A percentile compares a stretch with the other conserved stretches of the same genome.
phyloP scores from a whole-genome alignment of 2,888 invertebrate genomes.

The Acanthosepion pharaonis region DNA sequence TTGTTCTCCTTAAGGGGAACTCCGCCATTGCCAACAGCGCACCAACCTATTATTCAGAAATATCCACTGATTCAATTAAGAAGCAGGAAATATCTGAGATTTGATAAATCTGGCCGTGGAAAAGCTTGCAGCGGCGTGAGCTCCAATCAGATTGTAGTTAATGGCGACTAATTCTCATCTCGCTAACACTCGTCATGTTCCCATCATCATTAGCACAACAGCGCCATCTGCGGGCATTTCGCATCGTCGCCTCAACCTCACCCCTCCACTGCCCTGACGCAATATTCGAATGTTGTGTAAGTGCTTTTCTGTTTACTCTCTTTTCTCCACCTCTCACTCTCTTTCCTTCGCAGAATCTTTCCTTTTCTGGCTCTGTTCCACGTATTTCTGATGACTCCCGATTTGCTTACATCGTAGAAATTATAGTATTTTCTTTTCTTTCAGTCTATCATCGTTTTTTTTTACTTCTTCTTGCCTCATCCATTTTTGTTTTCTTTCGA shows the following conservation, averaged over 20 bases:
- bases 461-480: no score
- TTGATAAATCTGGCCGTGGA: constrained; percentile 8
- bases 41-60: not conserved
- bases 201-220: not conserved
- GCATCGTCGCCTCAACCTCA: not conserved
- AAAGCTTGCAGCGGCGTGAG: not conserved
- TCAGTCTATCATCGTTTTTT: no score
- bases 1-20: not conserved
- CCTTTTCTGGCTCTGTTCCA: no score
- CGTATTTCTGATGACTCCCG: no score
- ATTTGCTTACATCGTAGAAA: no score
- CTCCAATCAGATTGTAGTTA: constrained; percentile 9
- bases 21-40: not conserved
- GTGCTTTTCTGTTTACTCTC: not conserved
- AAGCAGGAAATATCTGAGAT: not conserved
- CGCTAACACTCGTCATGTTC: constrained; percentile 12
- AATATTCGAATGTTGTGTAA: not conserved
- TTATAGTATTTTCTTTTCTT: no score
- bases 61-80: not conserved
- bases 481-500: no score
- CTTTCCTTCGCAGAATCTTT: no score
- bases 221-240: not conserved
- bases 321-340: not conserved
- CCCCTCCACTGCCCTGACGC: no score
- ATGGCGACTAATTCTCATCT: constrained; percentile 12